These are phyloP conservation scores for Molossus molossus DNA, from an alignment of 2,797 vertebrate genomes.

Conservation along the genomic window DNA sequence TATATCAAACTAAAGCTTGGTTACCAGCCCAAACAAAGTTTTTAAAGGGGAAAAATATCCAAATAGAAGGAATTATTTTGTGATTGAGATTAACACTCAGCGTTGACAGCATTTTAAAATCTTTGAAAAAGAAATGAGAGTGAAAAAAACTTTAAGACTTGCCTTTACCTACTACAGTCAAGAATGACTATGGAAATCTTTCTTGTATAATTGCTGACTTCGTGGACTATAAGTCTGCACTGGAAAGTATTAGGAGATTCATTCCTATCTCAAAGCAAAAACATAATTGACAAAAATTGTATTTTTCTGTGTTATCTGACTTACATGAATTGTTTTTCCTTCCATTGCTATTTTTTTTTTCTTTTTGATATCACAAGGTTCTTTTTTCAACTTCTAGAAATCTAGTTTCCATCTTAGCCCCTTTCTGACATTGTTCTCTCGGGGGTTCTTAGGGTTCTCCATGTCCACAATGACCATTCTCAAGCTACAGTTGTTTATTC, in stretches of 20 bases:
- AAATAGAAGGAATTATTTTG: conserved; percentile 78
- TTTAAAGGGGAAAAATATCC: conserved; percentile 54
- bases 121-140: conserved; percentile 62
- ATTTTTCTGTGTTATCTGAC: conserved; percentile 1
- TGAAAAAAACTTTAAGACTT: neutral
- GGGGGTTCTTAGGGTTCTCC: neutral
- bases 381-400: conserved; percentile 39
- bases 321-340: neutral
- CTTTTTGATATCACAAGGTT: neutral
- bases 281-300: conserved; percentile 7
- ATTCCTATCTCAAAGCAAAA: conserved; percentile 11
- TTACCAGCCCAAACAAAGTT: conserved; percentile 68
- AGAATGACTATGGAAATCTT: conserved; percentile 29
- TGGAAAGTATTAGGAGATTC: neutral
- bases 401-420: conserved; percentile 12
- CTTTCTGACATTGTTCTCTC: neutral
- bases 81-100: conserved; percentile 73
- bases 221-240: neutral
- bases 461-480: neutral
- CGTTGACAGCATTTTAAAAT: conserved; percentile 56
- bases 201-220: neutral
- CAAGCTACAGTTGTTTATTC: neutral
- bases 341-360: neutral
- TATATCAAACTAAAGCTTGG: conserved; percentile 72
- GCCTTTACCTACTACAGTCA: neutral